Percentiles rank a stretch among this genome's conserved stretches.
These are phyloP conservation scores for Spongia lamella DNA, from an alignment of 37 sponge, comb jelly and placozoan genomes.

Conservation along the genomic window DNA sequence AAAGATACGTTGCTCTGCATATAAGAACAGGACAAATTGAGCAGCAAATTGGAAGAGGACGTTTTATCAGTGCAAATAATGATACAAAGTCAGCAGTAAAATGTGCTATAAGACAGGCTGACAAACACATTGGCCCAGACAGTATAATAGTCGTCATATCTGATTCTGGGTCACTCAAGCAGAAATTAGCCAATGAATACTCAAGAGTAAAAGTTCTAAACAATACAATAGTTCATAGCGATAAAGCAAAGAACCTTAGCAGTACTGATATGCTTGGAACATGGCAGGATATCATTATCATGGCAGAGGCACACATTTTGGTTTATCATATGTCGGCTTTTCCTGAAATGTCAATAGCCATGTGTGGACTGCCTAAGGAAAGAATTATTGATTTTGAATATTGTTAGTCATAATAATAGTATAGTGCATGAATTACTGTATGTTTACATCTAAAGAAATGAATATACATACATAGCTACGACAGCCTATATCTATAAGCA, in stretches of 20 bases:
- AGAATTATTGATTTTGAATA: too few species aligned
- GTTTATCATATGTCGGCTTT: conserved; percentile 1
- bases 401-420: too few species aligned
- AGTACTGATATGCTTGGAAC: not conserved
- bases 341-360: not conserved
- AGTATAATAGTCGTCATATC: conserved; percentile 32
- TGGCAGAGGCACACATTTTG: conserved; percentile 27
- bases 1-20: conserved; percentile 24
- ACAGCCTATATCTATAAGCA: too few species aligned
- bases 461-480: too few species aligned
- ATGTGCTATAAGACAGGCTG: conserved; percentile 31
- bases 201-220: conserved; percentile 11
- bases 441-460: too few species aligned
- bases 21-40: conserved; percentile 40
- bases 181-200: conserved; percentile 7
- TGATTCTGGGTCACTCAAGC: conserved; percentile 36
- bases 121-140: not conserved
- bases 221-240: conserved; percentile 29
- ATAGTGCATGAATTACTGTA: too few species aligned
- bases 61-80: conserved; percentile 13
- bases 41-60: not conserved
- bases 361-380: not conserved
- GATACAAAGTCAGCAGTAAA: conserved; percentile 11
- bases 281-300: conserved; percentile 43
- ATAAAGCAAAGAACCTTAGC: conserved; percentile 12